Percentiles rank a stretch among this genome's conserved stretches.
Conservation (phyloP, 2,888 invertebrate species). For the Odontothrips loti region DNA sequence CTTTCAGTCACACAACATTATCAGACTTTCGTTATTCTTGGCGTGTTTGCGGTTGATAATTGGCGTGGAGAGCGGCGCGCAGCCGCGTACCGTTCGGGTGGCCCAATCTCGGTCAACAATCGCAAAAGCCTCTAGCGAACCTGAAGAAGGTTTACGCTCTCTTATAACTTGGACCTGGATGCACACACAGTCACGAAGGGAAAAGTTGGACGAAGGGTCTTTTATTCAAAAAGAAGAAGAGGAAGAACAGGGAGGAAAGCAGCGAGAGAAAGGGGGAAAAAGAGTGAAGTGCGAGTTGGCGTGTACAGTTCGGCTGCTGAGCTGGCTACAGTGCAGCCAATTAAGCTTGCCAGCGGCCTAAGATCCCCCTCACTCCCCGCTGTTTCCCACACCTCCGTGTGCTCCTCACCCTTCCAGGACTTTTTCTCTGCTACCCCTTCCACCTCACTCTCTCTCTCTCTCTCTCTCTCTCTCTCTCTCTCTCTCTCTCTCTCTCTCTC, state of each 20-base stretch:
- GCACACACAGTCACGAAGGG: neutral
- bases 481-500: too few relatives aligned
- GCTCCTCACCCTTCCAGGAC: too few relatives aligned
- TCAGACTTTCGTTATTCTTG: too few relatives aligned
- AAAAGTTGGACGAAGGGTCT: neutral
- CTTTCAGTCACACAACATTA: too few relatives aligned
- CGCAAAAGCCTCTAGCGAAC: neutral
- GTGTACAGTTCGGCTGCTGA: constrained; percentile 6
- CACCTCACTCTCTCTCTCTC: too few relatives aligned
- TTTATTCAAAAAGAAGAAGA: constrained; percentile 1
- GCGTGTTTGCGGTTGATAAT: constrained; percentile 2
- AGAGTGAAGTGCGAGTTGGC: neutral
- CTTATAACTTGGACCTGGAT: constrained; percentile 1
- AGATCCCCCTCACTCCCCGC: neutral
- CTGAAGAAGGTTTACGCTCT: constrained; percentile 5
- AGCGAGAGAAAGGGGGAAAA: neutral
- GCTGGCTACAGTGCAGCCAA: constrained; percentile 3
- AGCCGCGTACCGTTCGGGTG: neutral
- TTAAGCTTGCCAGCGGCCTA: neutral
- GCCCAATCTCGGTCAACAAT: constrained; percentile 4
- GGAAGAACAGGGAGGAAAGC: neutral
- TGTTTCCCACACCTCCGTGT: too few relatives aligned
- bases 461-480: too few relatives aligned
- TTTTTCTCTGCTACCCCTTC: too few relatives aligned
- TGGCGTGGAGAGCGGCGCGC: neutral